Conservation (phyloP, 2,797 vertebrate species). For the Sparus aurata region DNA sequence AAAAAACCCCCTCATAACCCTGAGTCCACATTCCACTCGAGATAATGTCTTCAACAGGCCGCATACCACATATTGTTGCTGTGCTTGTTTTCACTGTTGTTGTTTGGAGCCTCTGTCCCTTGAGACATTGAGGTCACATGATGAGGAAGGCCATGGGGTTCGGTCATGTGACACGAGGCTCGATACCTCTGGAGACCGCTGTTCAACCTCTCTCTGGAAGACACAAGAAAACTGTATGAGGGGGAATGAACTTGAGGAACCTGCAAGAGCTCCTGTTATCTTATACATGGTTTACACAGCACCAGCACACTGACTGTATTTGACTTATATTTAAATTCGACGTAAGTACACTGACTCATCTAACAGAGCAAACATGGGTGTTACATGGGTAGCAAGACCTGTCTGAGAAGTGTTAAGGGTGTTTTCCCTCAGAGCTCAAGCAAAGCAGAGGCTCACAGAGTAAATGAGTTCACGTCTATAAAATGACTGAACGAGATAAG, state of each 20-base stretch:
- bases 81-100: constrained; percentile 31
- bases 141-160: constrained; percentile 59
- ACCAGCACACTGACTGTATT: not conserved
- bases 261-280: not conserved
- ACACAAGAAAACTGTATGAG: not conserved
- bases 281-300: not conserved
- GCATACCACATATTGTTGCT: constrained; percentile 62
- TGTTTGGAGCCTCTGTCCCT: constrained; percentile 17
- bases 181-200: constrained; percentile 67
- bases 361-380: constrained; percentile 9
- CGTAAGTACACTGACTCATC: constrained; percentile 11
- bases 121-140: constrained; percentile 51
- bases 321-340: not conserved
- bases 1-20: constrained; percentile 1
- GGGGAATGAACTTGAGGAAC: constrained; percentile 5
- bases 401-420: not conserved
- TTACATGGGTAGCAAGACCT: not conserved
- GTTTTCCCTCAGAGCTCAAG: not conserved
- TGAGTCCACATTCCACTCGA: constrained; percentile 41
- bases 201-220: constrained; percentile 77
- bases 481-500: not conserved
- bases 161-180: constrained; percentile 59
- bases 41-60: constrained; percentile 60
- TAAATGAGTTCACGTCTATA: not conserved
- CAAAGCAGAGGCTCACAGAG: not conserved